Evolutionary conservation across 2,113 vertebrate species (phyloP), one percentile per base, ranked within the genome.

Genomic region (Rhodinocichla rosea): DNA sequence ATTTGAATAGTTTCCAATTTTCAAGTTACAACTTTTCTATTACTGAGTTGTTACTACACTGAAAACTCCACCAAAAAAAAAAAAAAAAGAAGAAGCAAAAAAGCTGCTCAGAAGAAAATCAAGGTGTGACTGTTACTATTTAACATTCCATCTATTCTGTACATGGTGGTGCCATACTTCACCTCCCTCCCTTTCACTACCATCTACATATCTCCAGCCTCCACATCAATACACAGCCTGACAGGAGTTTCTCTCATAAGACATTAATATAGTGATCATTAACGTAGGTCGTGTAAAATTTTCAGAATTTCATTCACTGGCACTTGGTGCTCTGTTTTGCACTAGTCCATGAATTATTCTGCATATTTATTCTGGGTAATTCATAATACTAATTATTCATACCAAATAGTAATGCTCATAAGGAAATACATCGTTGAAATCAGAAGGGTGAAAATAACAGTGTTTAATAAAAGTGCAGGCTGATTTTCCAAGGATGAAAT

Each of bases 401-500:
- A 86, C 11, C 6, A 86, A 92, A 92, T 23, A 89, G 39, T 75
- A 70, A 56, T 49, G 26, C 18, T 75, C 33, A 30, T 75, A 68
- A 65, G 23, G 40, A 92, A 87, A 73, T 71, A 74, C 17, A 62
- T 5, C 19, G 28, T 21, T 68, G 49, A 88, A 95, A 81, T 70
- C 42, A 59, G 20, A 83, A 77, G 40, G n/a, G 24, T 83, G 52
- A 81, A 87, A 92, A 47, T 57, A 59, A 11, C 24, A 73, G 32
- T 22, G 11, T 95, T 83, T 42, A 55, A 59, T 64, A 40, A 35
- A 78, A 89, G 32, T 71, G 32, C 63, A 86, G 35, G 30, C 63
- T 77, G 82, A 73, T 79, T 94, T 92, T 86, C 63, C 70, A 83
- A 50, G 30, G 33, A 88, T 87, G 35, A 91, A 94, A 90, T 59